Percentiles rank a stretch among this genome's conserved stretches.
Conservation (phyloP, 2,113 vertebrate species). For the Platycercus adscitus region DNA sequence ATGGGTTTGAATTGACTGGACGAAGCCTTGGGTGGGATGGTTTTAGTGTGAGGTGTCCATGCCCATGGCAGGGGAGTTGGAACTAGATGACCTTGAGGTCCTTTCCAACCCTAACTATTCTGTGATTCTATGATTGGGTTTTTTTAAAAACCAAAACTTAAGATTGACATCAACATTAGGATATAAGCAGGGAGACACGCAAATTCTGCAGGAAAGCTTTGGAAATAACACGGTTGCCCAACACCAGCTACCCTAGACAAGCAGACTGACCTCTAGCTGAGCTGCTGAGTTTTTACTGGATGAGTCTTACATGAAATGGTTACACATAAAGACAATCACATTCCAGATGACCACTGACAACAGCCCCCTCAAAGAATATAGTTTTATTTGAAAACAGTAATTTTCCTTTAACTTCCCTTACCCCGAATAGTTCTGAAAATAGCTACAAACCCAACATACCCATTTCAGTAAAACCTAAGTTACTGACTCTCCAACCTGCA, state of each 20-base stretch:
- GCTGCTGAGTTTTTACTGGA: neutral
- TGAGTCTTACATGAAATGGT: neutral
- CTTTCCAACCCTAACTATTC: no score
- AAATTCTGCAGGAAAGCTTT: neutral
- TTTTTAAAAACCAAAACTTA: neutral
- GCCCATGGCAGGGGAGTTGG: no score
- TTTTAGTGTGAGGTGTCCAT: no score
- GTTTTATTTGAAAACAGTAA: neutral
- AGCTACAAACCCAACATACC: constrained; percentile 12
- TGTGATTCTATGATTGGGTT: neutral
- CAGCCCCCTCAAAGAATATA: neutral
- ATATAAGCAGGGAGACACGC: neutral
- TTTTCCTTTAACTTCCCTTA: neutral
- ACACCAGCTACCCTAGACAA: neutral
- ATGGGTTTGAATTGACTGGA: neutral
- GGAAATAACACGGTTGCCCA: neutral
- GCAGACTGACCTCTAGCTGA: constrained; percentile 1
- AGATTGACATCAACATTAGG: neutral
- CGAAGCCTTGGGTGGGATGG: no score
- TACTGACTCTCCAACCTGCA: neutral
- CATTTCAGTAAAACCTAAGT: neutral
- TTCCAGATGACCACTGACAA: constrained; percentile 1
- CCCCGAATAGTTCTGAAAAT: neutral
- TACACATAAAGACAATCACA: neutral
- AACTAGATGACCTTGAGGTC: no score